Evolutionary conservation across 2,797 vertebrate species (phyloP).

Genomic region (Rhodeus uyekii): DNA sequence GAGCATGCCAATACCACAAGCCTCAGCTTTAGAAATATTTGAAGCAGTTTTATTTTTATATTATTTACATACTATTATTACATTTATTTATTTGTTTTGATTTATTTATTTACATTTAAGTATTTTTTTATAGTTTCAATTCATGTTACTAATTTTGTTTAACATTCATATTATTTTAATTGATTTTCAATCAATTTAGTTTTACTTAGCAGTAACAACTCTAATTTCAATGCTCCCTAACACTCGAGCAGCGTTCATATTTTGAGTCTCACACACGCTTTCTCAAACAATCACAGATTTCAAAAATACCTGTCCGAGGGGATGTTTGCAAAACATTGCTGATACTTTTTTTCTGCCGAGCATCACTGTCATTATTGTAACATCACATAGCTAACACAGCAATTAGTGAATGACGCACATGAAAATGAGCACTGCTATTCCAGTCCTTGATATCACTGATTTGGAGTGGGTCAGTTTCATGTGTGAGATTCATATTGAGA

Average conservation of each 20-base stretch:
- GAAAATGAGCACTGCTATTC: conserved; percentile 25
- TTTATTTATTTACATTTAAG: not conserved
- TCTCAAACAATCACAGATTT: not conserved
- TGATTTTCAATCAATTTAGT: not conserved
- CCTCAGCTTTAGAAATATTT: not conserved
- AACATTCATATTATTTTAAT: not conserved
- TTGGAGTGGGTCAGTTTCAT: conserved; percentile 4
- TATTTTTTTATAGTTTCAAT: not conserved
- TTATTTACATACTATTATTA: not conserved
- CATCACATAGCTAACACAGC: not conserved
- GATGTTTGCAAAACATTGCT: not conserved
- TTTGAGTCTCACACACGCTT: not conserved
- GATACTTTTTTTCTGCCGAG: not conserved
- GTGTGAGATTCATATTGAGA: conserved; percentile 20
- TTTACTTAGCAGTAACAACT: not conserved
- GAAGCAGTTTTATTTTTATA: not conserved
- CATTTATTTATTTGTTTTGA: not conserved
- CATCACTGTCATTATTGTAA: not conserved
- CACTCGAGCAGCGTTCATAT: not conserved
- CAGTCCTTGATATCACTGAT: conserved; percentile 7
- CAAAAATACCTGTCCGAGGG: not conserved
- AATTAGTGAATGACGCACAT: conserved; percentile 11
- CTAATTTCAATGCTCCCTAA: not conserved
- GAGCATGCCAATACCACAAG: not conserved
- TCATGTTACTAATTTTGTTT: too few relatives aligned